Conservation (phyloP, 1,140 invertebrate genomes). For the Liolophura sinensis region DNA sequence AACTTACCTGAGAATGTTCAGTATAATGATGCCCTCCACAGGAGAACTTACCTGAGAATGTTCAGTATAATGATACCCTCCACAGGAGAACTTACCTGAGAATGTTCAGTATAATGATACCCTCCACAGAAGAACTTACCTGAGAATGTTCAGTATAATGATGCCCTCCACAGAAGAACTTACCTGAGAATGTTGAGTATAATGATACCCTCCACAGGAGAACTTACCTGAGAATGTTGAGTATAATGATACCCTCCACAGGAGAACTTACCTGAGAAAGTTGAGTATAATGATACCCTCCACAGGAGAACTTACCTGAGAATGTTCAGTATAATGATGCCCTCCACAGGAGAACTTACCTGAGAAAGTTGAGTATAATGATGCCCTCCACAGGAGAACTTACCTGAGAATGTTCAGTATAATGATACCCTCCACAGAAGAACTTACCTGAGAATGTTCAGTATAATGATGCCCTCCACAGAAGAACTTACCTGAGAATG, state of each 20-base stretch:
- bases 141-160: slow-evolving; percentile 98
- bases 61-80: slow-evolving; percentile 99
- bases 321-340: slow-evolving; percentile 99
- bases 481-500: slow-evolving; percentile 96
- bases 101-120: slow-evolving; percentile 99
- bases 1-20: slow-evolving; percentile 98
- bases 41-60: slow-evolving; percentile 96
- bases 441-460: slow-evolving; percentile 98
- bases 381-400: slow-evolving; percentile 97
- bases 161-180: slow-evolving; percentile 97
- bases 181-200: slow-evolving; percentile 99
- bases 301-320: slow-evolving; percentile 93
- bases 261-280: slow-evolving; percentile 96
- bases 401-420: slow-evolving; percentile 99
- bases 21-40: slow-evolving; percentile 98
- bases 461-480: slow-evolving; percentile 98
- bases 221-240: slow-evolving; percentile 98
- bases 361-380: slow-evolving; percentile 98
- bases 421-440: slow-evolving; percentile 97
- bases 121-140: slow-evolving; percentile 95
- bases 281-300: slow-evolving; percentile 99
- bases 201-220: slow-evolving; percentile 97
- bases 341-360: slow-evolving; percentile 95
- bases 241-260: slow-evolving; percentile 98
- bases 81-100: slow-evolving; percentile 93